A percentile compares a stretch with the other conserved stretches of the same genome.
Conservation (phyloP, 2,797 vertebrate species). For the Alectoris magna region DNA sequence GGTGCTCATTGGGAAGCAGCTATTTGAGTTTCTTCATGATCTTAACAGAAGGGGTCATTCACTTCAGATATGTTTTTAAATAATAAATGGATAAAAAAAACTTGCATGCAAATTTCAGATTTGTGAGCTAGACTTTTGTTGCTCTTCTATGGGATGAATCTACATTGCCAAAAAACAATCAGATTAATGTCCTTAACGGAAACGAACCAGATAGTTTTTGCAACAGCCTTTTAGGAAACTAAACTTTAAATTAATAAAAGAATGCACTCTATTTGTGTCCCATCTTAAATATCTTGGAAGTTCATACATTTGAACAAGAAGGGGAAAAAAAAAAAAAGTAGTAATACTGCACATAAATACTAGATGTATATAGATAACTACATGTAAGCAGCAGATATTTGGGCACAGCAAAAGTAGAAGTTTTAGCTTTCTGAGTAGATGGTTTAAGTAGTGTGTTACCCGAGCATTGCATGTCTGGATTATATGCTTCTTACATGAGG, state of each 20-base stretch:
- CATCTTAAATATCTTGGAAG: neutral
- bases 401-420: neutral
- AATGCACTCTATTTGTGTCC: neutral
- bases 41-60: fast-evolving
- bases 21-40: neutral
- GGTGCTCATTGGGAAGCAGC: neutral
- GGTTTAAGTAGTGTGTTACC: neutral
- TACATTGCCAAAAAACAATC: neutral
- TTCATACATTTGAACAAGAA: neutral
- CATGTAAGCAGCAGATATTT: neutral
- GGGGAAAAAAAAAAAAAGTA: neutral
- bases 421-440: neutral
- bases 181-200: neutral
- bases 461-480: neutral
- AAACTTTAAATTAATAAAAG: neutral
- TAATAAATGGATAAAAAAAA: neutral
- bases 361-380: neutral
- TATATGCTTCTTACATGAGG: neutral
- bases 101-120: neutral
- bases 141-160: neutral
- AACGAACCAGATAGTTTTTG: neutral
- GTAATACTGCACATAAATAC: neutral
- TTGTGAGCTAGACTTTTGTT: neutral
- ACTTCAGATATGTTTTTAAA: neutral
- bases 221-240: neutral